Evolutionary conservation across 2,113 vertebrate species (phyloP), one percentile per base, ranked within the genome.

Genomic region (Nothobranchius kuhntae): DNA sequence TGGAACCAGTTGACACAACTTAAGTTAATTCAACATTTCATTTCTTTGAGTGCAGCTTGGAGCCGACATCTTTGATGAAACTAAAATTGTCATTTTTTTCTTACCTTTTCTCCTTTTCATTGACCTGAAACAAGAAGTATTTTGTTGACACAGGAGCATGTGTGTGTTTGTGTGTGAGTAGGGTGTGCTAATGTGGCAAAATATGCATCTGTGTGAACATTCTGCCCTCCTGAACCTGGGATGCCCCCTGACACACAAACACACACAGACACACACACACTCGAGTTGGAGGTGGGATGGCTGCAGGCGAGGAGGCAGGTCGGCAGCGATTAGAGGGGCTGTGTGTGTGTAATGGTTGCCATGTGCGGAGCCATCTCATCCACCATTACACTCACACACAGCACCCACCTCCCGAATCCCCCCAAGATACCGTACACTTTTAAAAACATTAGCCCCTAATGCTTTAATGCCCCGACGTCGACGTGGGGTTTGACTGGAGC

Each of bases 371-470:
- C 78, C 82, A 87, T 89, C 87, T 87, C 85, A 91, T 85, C 85
- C 89, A 82, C 86, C 85, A 79, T 92, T 91, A 90, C 86, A 89
- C 89, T 84, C 88, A 83, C 82, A 86, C 77, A 84, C 86, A 80
- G 72, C 65, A 53, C 81, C 87, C 86, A 87, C 88, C 72, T 82
- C 84, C 82, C 9, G 59, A 90, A 90, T 85, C 89, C 87, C 79
- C 85, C 80, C 87, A 85, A 89, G 88, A 86, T 90, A 92, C 86
- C 83, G 80, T 88, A 91, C 89, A 92, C 92, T 92, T 93, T 91
- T 90, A 91, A 91, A 92, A 93, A 93, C 92, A 93, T 93, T 92
- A 92, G 87, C 87, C 68, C 63, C 82, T 93, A 93, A 94, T 92
- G 91, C 93, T 86, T 91, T 93, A 92, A 93, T 93, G 93, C 90